Base-by-base conservation (phyloP, 2,797 vertebrate species). In the Clarias platycephalus region DNA sequence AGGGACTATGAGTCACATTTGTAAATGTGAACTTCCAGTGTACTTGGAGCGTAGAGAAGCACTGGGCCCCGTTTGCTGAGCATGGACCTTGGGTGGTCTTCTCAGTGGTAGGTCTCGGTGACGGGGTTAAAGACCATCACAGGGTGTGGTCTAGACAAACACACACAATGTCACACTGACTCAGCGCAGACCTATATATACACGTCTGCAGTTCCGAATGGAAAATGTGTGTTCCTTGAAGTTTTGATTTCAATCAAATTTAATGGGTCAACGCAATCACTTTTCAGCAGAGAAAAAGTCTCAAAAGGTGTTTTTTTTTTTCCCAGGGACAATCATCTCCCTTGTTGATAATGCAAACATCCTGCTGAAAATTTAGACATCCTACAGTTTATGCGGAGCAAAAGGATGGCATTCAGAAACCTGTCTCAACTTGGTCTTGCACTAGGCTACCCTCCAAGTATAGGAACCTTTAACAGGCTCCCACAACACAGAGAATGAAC, bases 101-200 rank as follows among this genome's bases (percentile, higher is more conserved):
- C 82, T 71, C 37, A 67, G 70, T 24, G 84, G 80, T 83, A 85
- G 83, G 89, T 90, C 91, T 71, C 2, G 55, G 6, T 24, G 24
- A 34, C 15, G 37, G 5, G 62, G 82, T 75, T 77, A 62, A 60
- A 2, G 76, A 62, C 31, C 20, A 40, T 75, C 75, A 81, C 78
- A 58, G 28, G 58, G 78, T 5, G 37, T 74, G 28, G 24, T 82
- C 55, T 40, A 44, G 66, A 62, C n/a, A 82, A 72, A 80, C 7
- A 75, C 34, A 81, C 16, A 20, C 20, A 66, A 57, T 80, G 24
- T 22, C 75, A 60, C 31, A 12, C 60, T 85, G 70, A 85, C 49
- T 75, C 70, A 75, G 13, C 18, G 8, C 31, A 70, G 28, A 81
- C 84, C 31, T 58, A 70, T 10, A 26, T 76, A 12, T 49, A 9